Base-by-base conservation (phyloP, 2,888 invertebrate genomes). In the Spisula subtruncata region DNA sequence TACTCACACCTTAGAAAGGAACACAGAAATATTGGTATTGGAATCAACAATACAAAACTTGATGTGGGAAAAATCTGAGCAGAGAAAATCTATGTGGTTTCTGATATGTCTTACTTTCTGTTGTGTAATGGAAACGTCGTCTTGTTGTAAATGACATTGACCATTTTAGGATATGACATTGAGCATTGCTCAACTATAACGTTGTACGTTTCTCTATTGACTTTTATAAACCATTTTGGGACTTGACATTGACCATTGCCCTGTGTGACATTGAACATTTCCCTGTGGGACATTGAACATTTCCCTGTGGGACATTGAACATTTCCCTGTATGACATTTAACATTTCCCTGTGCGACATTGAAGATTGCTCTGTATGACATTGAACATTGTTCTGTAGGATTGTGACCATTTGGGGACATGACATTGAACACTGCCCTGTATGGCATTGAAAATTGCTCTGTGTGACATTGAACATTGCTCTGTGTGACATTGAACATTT, bases 11-110 rank as follows among this genome's bases (percentile, higher is more conserved):
- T 75, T 75, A 75, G 29, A 75, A 75, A 75, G 32, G 75, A 75
- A 35, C 35, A 75, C 35, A 75, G 75, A 75, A 75, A 35, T 75
- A 75, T 75, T 25, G 35, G 75, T 75, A 75, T 75, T 75, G 75
- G 75, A 75, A 75, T 75, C 75, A 75, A 75, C 75, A 75, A 32
- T 75, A 35, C 75, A 75, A 75, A 75, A 35, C 75, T 75, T 75
- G 75, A 75, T 75, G 25, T 32, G 75, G 32, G 75, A 75, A 75
- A 41, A 75, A 75, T 35, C 75, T 75, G 18, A 75, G 29, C 35
- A 25, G 75, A 35, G 25, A 60, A 75, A 75, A 75, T 5, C 10
- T 66, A 75, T 10, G 29, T 75, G 75, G 71, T 18, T 41, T 0
- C 71, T 71, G 71, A 71, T 71, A 32, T 71, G 32, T 60, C 5